These are phyloP conservation scores for Sesia apiformis DNA, from an alignment of 2,888 invertebrate genomes.

Conservation along the genomic window DNA sequence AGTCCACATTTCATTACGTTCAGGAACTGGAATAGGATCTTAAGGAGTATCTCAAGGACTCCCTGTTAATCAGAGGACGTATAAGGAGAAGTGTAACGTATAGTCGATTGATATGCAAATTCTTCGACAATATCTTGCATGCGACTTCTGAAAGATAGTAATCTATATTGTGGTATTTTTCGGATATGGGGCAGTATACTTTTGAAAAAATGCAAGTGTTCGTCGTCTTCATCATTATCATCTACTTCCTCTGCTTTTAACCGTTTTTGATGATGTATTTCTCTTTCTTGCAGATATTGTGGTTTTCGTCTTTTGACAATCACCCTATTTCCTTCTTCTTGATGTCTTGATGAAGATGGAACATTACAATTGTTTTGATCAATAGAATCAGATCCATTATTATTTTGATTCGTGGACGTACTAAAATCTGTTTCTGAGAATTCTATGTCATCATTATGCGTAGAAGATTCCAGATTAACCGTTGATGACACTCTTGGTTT, in stretches of 20 bases:
- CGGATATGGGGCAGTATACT: constrained; percentile 4
- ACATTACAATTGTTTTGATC: not conserved
- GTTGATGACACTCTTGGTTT: not conserved
- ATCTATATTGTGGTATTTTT: constrained; percentile 2
- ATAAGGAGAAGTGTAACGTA: too few relatives aligned
- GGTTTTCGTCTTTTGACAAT: not conserved
- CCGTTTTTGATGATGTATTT: not conserved
- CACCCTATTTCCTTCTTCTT: not conserved
- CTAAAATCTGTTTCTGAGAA: not conserved
- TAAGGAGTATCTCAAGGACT: too few relatives aligned
- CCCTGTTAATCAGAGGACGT: too few relatives aligned
- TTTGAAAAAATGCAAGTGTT: constrained; percentile 5
- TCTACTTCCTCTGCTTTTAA: not conserved
- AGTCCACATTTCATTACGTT: too few relatives aligned
- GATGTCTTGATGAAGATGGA: not conserved
- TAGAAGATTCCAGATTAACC: not conserved
- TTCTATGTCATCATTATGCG: too few relatives aligned
- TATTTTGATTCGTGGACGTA: not conserved
- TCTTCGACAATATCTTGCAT: constrained; percentile 6
- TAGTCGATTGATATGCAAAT: constrained; percentile 1
- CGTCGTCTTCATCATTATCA: not conserved
- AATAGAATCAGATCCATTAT: not conserved
- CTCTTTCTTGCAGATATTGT: not conserved
- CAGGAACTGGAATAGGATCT: too few relatives aligned
- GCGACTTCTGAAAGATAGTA: constrained; percentile 4